Conservation (phyloP, 2,888 invertebrate species). For the Lasioglossum vierecki region DNA sequence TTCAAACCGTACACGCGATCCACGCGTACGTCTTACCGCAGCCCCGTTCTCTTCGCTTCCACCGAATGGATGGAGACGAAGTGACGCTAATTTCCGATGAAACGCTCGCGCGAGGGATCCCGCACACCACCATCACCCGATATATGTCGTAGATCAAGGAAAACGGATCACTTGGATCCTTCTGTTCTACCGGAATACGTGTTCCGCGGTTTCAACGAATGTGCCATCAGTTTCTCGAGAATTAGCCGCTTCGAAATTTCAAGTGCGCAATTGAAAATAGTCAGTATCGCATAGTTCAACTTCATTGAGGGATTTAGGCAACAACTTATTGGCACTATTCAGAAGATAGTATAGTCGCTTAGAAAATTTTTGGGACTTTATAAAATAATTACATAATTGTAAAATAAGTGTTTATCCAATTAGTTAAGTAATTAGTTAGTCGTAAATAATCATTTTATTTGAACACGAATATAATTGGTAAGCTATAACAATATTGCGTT, state of each 20-base stretch:
- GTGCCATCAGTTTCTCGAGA: background rate
- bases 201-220: background rate
- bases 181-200: background rate
- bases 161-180: conserved; percentile 1
- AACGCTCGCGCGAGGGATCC: background rate
- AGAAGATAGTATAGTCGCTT: background rate
- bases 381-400: background rate
- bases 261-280: background rate
- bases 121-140: background rate
- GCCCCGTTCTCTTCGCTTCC: background rate
- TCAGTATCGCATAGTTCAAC: too few relatives aligned
- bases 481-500: too few relatives aligned
- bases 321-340: background rate
- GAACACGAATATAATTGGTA: too few relatives aligned
- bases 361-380: background rate
- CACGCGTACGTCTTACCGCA: conserved; percentile 21
- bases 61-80: conserved; percentile 17
- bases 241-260: background rate
- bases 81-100: conserved; percentile 26
- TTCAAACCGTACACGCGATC: conserved; percentile 34
- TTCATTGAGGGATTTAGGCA: too few relatives aligned
- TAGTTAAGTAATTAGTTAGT: too few relatives aligned
- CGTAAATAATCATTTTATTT: too few relatives aligned
- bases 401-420: background rate
- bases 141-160: background rate